Conservation (phyloP, 53 echinoderm and acorn worm species). For the Zoroaster sp. region DNA sequence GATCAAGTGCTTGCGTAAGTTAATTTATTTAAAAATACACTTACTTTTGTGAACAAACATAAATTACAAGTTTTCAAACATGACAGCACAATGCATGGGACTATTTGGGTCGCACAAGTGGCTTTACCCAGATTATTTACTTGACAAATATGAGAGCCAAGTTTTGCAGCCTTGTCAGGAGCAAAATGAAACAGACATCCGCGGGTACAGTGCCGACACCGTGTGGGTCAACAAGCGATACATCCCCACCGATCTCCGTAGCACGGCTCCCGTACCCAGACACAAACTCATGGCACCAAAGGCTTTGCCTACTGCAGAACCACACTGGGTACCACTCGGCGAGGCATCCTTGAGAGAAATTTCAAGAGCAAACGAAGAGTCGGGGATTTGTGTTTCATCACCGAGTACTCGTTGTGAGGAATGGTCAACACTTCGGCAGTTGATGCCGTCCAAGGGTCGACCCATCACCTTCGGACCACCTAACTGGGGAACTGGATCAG, state of each 20-base stretch:
- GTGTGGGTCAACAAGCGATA: constrained; percentile 98
- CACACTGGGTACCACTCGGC: constrained; percentile 85
- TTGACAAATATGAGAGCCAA: constrained; percentile 65
- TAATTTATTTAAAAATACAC: no score
- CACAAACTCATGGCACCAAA: constrained; percentile 88
- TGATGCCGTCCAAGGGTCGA: constrained; percentile 85
- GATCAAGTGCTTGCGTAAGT: no score
- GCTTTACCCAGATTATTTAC: constrained; percentile 82
- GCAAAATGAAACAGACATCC: constrained; percentile 47
- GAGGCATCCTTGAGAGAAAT: constrained; percentile 76
- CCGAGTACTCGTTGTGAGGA: constrained; percentile 90
- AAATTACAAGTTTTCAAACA: no score
- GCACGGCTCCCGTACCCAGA: constrained; percentile 96
- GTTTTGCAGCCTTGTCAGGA: constrained; percentile 25
- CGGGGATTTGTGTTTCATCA: constrained; percentile 72
- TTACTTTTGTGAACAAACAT: no score
- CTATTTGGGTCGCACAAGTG: constrained; percentile 90
- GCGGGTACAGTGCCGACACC: constrained; percentile 69
- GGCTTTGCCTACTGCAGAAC: constrained; percentile 64
- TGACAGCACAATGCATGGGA: constrained; percentile 95
- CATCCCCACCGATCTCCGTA: constrained; percentile 97
- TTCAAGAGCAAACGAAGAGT: constrained; percentile 79
- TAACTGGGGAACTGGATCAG: constrained; percentile 92
- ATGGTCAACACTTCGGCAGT: constrained; percentile 88
- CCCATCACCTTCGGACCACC: constrained; percentile 72